phyloP scores from a whole-genome alignment of 92 coral and sea anemone species.

The Actinostola sp. region DNA sequence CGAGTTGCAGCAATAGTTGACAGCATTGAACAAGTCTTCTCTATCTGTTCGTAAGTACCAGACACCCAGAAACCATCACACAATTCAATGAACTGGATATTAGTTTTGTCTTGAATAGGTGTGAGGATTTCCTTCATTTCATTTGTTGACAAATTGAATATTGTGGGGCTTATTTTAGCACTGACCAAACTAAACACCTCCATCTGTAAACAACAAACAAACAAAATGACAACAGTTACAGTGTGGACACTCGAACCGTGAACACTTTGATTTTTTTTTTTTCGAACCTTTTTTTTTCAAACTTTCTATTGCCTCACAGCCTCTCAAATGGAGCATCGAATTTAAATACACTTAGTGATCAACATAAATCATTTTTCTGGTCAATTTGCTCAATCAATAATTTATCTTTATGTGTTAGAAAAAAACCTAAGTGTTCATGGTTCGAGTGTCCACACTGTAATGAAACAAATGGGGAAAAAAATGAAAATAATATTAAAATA shows the following conservation, averaged over 20 bases:
- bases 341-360: too few species aligned
- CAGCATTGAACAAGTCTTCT: neutral
- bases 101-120: neutral
- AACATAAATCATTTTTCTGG: too few species aligned
- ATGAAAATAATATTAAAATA: too few species aligned
- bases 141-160: neutral
- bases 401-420: too few species aligned
- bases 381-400: too few species aligned
- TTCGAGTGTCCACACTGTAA: too few species aligned
- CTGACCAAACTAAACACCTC: constrained; percentile 45
- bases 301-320: too few species aligned
- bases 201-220: neutral
- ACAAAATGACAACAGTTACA: neutral
- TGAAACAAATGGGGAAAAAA: too few species aligned
- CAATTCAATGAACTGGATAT: constrained; percentile 7
- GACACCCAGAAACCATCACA: constrained; percentile 11
- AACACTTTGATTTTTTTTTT: too few species aligned
- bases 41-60: constrained; percentile 35
- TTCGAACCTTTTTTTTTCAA: too few species aligned
- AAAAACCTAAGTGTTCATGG: too few species aligned
- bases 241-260: neutral
- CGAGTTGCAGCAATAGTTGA: neutral
- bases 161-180: constrained; percentile 33
- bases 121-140: constrained; percentile 20
- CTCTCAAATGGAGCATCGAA: too few species aligned